Percentiles rank a stretch among this genome's conserved stretches.
Conservation (phyloP, 2,797 vertebrate genomes). For the Gephyroberyx darwinii region DNA sequence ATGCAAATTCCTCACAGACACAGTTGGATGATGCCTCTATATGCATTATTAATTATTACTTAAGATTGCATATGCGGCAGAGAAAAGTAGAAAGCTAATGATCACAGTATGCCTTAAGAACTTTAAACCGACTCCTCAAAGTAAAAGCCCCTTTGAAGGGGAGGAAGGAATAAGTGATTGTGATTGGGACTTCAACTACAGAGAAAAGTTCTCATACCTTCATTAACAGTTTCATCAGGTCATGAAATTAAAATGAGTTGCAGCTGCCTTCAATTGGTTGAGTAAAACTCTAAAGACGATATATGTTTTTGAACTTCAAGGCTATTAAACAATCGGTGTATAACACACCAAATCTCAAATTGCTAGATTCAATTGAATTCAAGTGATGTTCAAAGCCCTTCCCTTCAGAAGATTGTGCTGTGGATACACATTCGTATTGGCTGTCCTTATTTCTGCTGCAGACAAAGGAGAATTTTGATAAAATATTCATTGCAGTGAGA, state of each 20-base stretch:
- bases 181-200: slow-evolving; percentile 52
- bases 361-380: background rate
- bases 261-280: slow-evolving; percentile 5
- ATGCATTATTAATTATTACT: slow-evolving; percentile 71
- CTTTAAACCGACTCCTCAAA: slow-evolving; percentile 61
- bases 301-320: background rate
- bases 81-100: slow-evolving; percentile 56
- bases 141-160: slow-evolving; percentile 57
- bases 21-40: slow-evolving; percentile 58
- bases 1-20: slow-evolving; percentile 65
- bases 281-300: background rate
- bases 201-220: slow-evolving; percentile 53
- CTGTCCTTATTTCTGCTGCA: slow-evolving; percentile 5
- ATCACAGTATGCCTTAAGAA: slow-evolving; percentile 57
- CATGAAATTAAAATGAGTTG: slow-evolving; percentile 7
- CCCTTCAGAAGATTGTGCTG: slow-evolving; percentile 9
- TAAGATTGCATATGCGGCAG: slow-evolving; percentile 37
- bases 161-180: slow-evolving; percentile 64
- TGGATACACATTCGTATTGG: slow-evolving; percentile 10
- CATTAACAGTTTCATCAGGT: slow-evolving; percentile 37
- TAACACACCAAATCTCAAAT: background rate
- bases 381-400: background rate
- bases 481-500: slow-evolving; percentile 33
- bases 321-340: background rate
- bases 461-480: slow-evolving; percentile 22